phyloP scores from a whole-genome alignment of 1,140 invertebrate genomes.

The Trichonephila inaurata region DNA sequence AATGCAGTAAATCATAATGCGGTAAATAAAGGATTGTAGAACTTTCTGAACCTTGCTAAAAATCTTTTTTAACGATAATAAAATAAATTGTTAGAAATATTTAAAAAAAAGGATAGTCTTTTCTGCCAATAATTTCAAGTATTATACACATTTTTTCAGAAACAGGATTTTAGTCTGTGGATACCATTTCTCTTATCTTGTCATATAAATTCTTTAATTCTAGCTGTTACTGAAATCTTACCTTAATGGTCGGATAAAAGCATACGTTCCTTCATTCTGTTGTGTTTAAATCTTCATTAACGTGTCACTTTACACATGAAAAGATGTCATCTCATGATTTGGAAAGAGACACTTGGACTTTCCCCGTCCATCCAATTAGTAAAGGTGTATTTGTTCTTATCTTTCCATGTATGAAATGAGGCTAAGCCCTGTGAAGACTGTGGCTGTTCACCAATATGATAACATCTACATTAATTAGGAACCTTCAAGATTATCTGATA shows the following conservation, averaged over 20 bases:
- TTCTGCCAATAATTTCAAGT: too few relatives aligned
- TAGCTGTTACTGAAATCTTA: too few relatives aligned
- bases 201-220: too few relatives aligned
- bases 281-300: neutral
- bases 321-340: neutral
- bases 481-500: neutral
- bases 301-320: neutral
- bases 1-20: too few relatives aligned
- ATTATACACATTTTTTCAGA: too few relatives aligned
- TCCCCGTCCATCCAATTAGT: constrained; percentile 4
- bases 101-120: too few relatives aligned
- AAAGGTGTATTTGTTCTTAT: neutral
- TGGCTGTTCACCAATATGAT: neutral
- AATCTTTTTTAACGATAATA: too few relatives aligned
- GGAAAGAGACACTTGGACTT: neutral
- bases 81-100: too few relatives aligned
- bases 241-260: neutral
- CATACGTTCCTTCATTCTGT: neutral
- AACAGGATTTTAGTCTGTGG: too few relatives aligned
- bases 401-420: neutral
- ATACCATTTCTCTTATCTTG: too few relatives aligned
- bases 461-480: constrained; percentile 28
- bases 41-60: too few relatives aligned
- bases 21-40: too few relatives aligned
- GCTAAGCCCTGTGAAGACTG: neutral